Conservation (phyloP, 2,888 invertebrate genomes). For the Chromoteleia sp. region DNA sequence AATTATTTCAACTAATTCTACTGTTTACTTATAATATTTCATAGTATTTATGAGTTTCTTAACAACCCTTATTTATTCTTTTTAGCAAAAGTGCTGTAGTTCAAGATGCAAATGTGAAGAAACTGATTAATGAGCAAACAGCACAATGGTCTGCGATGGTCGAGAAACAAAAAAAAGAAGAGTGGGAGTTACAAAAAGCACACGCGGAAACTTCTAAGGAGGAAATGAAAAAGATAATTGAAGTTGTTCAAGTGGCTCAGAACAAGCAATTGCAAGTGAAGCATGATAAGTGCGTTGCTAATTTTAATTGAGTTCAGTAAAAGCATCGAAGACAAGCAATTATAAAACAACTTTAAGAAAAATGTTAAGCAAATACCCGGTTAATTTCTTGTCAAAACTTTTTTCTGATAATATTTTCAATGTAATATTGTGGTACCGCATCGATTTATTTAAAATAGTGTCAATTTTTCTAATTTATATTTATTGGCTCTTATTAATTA, state of each 20-base stretch:
- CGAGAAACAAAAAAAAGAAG: slow-evolving; percentile 85
- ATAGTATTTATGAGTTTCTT: neutral
- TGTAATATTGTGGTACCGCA: neutral
- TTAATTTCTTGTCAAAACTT: neutral
- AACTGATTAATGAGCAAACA: slow-evolving; percentile 87
- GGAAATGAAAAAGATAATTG: slow-evolving; percentile 86
- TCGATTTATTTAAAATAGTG: neutral
- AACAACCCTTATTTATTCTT: slow-evolving; percentile 29
- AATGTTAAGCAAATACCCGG: slow-evolving; percentile 10
- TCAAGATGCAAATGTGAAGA: slow-evolving; percentile 83
- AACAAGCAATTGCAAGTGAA: slow-evolving; percentile 86
- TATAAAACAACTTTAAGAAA: slow-evolving; percentile 6
- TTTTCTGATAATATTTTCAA: neutral
- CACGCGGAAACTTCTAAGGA: slow-evolving; percentile 86
- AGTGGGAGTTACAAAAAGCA: slow-evolving; percentile 87
- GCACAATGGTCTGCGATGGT: slow-evolving; percentile 88
- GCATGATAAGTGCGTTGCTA: slow-evolving; percentile 86
- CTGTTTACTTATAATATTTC: no score
- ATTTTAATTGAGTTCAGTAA: slow-evolving; percentile 34
- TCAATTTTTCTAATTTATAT: neutral
- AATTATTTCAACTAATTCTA: no score
- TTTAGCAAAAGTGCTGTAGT: slow-evolving; percentile 82
- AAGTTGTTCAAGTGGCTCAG: slow-evolving; percentile 85
- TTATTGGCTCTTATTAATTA: neutral
- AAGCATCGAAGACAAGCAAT: slow-evolving; percentile 16